Conservation (phyloP, 2,888 invertebrate species). For the Sesamia inferens region DNA sequence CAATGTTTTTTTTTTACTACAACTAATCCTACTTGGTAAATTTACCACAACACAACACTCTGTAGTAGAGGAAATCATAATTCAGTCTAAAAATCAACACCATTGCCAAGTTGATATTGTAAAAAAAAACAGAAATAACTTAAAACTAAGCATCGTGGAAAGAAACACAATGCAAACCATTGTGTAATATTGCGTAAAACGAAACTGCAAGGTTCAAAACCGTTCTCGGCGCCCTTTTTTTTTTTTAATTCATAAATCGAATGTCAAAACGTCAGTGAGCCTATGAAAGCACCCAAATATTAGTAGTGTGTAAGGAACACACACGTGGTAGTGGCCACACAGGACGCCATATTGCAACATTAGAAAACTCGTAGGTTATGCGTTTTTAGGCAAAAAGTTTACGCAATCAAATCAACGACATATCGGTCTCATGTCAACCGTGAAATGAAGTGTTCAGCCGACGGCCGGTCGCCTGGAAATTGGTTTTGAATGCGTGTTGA, state of each 20-base stretch:
- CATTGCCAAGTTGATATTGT: conserved; percentile 76
- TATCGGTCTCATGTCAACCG: conserved; percentile 80
- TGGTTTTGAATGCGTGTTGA: conserved; percentile 73
- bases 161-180: conserved; percentile 75
- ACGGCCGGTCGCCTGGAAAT: conserved; percentile 73
- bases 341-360: conserved; percentile 83
- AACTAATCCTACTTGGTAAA: conserved; percentile 64
- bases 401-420: conserved; percentile 81
- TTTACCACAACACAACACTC: conserved; percentile 68
- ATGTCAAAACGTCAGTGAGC: conserved; percentile 85
- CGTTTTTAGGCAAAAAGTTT: conserved; percentile 79
- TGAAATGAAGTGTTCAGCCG: conserved; percentile 82
- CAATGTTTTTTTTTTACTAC: conserved; percentile 30
- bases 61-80: conserved; percentile 80
- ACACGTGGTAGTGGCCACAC: conserved; percentile 87
- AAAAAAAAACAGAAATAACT: conserved; percentile 78
- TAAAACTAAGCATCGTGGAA: conserved; percentile 75
- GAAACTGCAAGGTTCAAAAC: conserved; percentile 63
- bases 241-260: conserved; percentile 73
- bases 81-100: conserved; percentile 85
- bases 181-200: conserved; percentile 73
- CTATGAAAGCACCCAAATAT: conserved; percentile 87
- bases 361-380: conserved; percentile 79
- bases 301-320: conserved; percentile 76
- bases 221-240: conserved; percentile 78